Evolutionary conservation across 2,113 vertebrate genomes (phyloP), one percentile per base, ranked within the genome.

Genomic region (Halcyon malimbica): DNA sequence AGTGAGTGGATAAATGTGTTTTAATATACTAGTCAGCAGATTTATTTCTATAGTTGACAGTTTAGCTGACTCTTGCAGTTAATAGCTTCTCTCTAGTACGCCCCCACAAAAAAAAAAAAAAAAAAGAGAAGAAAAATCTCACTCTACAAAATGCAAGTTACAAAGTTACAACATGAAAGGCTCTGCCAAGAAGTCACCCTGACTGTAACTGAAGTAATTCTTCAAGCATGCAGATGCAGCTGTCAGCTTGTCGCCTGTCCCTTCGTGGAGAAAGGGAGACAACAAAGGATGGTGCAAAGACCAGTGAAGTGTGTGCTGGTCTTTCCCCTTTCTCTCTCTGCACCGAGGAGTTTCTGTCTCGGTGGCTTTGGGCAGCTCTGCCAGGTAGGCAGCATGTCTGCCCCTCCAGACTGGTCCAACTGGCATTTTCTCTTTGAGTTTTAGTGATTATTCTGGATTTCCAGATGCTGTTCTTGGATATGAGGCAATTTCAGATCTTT

Each of bases 21-120:
- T 80, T 76, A 73, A 82, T 84, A 79, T 54, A 37, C 31, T 69
- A 93, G 69, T 96, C 95, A 96, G 86, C 87, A 96, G 63, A 92
- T 95, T 67, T 79, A 42, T 94, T 90, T 95, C 89, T 69, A 17
- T 57, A 31, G 62, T 57, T 95, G 91, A 71, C 85, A 76, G 25
- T 85, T 89, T 60, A 92, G 82, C 89, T 83, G 78, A 84, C 86
- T 89, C 15, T 25, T 90, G 85, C 78, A 95, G 25, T 92, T 90
- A 89, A 69, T 71, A 79, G 50, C 39, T 46, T 94, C 33, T 73
- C 68, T 5, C 10, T 63, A 53, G 33, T 80, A 50, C 2, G n/a
- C n/a, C n/a, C n/a, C n/a, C n/a, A n/a, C 2, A 70, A 51, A 20
- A 18, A 28, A 29, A 51, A 62, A 29, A 21, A 2, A 21, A 26